Conservation (phyloP, 2,888 invertebrate genomes). For the Drosophila nigricruria region DNA sequence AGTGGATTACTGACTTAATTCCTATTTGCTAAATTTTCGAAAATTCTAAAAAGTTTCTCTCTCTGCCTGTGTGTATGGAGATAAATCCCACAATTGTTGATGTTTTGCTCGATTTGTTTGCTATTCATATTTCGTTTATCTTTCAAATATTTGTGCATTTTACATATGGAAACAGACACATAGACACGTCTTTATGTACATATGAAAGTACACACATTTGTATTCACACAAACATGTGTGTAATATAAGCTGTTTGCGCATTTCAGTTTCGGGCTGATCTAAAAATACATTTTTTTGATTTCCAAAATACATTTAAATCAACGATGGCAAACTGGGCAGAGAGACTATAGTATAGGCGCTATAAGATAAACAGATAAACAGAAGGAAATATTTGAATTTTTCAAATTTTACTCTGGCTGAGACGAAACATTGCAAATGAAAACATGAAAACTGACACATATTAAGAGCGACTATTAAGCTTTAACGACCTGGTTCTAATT, state of each 20-base stretch:
- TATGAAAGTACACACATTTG: conserved; percentile 19
- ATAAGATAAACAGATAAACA: conserved; percentile 23
- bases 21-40: background rate
- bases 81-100: no score
- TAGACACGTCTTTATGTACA: conserved; percentile 20
- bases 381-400: background rate
- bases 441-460: background rate
- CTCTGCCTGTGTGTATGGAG: background rate
- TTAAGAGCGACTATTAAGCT: background rate
- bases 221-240: conserved; percentile 51
- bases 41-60: background rate
- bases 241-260: conserved; percentile 84
- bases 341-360: conserved; percentile 39
- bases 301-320: conserved; percentile 73
- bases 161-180: conserved; percentile 8
- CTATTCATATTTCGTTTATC: conserved; percentile 1
- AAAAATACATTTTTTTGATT: conserved; percentile 72
- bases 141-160: conserved; percentile 5
- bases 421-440: background rate
- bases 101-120: background rate
- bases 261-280: conserved; percentile 63
- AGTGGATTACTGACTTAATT: conserved; percentile 15
- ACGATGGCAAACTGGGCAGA: conserved; percentile 34
- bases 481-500: background rate
- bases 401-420: background rate